Percentiles rank a stretch among this genome's conserved stretches.
Conservation (phyloP, 1,140 invertebrate species). For the Zophobas atratus region DNA sequence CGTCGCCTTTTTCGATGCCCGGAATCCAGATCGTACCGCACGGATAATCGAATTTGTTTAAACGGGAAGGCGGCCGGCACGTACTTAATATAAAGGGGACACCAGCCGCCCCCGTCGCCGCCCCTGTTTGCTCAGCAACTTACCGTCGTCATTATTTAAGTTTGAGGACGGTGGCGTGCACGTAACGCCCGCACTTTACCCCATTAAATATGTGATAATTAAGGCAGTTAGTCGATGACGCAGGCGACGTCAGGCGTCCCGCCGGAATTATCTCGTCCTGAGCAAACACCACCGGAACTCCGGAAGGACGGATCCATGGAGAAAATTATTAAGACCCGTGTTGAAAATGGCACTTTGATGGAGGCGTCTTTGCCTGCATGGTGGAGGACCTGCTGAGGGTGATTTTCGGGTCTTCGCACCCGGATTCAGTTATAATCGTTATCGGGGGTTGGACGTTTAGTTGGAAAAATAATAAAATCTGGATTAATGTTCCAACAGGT, state of each 20-base stretch:
- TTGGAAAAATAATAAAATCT: neutral
- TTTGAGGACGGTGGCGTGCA: conserved; percentile 40
- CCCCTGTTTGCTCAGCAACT: conserved; percentile 40
- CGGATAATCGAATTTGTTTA: conserved; percentile 41
- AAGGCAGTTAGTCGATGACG: conserved; percentile 37
- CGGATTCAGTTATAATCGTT: no score
- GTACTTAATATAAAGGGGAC: conserved; percentile 26
- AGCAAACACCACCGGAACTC: conserved; percentile 10
- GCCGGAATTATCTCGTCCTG: conserved; percentile 15
- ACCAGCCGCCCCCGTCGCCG: neutral
- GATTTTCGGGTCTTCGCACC: no score
- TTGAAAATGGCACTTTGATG: conserved; percentile 1
- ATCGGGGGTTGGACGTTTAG: no score
- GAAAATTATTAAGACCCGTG: conserved; percentile 11
- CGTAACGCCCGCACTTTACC: conserved; percentile 40
- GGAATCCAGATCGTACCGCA: conserved; percentile 4
- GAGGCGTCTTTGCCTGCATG: neutral
- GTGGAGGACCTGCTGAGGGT: no score
- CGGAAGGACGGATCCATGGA: neutral
- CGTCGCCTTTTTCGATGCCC: conserved; percentile 21
- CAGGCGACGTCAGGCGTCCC: conserved; percentile 7
- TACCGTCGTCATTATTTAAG: conserved; percentile 40
- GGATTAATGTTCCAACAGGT: conserved; percentile 12
- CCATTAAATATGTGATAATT: conserved; percentile 43
- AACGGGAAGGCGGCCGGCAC: conserved; percentile 36